Evolutionary conservation across 2,113 vertebrate species (phyloP), one percentile per base, ranked within the genome.

Genomic region (Sapajus apella): DNA sequence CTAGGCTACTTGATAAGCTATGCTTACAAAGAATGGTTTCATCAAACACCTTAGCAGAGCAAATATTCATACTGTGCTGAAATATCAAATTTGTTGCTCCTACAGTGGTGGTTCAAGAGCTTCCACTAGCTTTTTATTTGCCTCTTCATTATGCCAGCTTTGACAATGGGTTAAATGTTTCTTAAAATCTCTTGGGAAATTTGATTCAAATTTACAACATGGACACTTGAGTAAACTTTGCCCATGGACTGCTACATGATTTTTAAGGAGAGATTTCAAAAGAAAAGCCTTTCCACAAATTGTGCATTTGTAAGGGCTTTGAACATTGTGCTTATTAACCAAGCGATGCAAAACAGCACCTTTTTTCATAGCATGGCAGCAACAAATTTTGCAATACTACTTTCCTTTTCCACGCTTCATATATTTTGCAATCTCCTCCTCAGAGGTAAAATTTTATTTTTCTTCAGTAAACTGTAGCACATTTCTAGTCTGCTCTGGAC

Each of bases 81-180:
- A 82, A 76, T 52, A 40, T 98, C 97, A 99, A 55, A 98, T 98
- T 77, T 98, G 98, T 86, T 98, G 98, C 94, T 98, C 98, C 92
- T 98, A 98, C 90, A 98, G 80, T 25, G 98, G 98, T 12, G 98
- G 97, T 68, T 99, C 99, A 55, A 98, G 98, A 64, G 98, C 98
- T 95, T 99, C 99, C 97, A 98, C 97, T 13, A 98, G 98, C 96
- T 98, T 98, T 97, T 98, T 99, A 97, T 97, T 98, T 77, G 92
- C 95, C 75, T 98, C 98, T 94, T 99, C 99, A 84, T 97, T 98
- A 68, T 98, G 98, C 90, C 98, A 97, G 87, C 98, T 98, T 96
- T 98, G 99, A 97, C 99, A 99, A 96, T 99, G 98, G 87, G 99
- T 99, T 94, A 99, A 98, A 97, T 99, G 99, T 97, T 99, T 99